Conservation (phyloP, 2,113 vertebrate species). For the Cinclus cinclus region DNA sequence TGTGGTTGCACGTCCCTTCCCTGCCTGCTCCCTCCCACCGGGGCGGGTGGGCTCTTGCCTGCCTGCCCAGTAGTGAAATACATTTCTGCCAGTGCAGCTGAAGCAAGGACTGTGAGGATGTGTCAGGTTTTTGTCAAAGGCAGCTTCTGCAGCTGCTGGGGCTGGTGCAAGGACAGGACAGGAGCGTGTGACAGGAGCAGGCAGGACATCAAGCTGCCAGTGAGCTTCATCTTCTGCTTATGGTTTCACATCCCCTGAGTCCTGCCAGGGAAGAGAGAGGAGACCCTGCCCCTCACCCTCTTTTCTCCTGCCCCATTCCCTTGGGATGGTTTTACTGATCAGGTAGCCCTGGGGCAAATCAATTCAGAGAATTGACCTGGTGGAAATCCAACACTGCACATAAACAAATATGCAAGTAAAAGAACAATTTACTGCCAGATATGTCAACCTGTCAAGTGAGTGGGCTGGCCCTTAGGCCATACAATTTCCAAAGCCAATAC, state of each 20-base stretch:
- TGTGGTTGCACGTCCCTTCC: not conserved
- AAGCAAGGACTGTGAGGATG: not conserved
- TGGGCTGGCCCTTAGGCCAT: not conserved
- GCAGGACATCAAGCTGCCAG: not conserved
- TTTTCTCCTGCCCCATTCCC: not conserved
- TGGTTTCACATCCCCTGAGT: not conserved
- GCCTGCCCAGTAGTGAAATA: not conserved
- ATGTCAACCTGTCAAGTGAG: not conserved
- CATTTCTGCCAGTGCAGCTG: not conserved
- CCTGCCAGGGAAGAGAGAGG: not conserved
- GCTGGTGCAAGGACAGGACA: not conserved
- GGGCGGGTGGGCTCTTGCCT: not conserved
- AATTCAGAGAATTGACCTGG: not conserved
- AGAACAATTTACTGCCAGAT: not conserved
- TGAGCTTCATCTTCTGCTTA: not conserved
- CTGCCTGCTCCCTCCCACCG: not conserved
- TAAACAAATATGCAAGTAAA: constrained; percentile 21
- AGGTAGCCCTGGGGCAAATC: not conserved
- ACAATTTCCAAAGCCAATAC: not conserved
- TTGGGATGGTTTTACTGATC: not conserved
- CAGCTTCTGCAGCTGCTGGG: not conserved
- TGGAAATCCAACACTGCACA: not conserved
- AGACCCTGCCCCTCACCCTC: not conserved
- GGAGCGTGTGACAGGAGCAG: not conserved
- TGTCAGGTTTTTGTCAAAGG: not conserved